Percentiles rank a stretch among this genome's conserved stretches.
Conservation (phyloP, 2,888 invertebrate species). For the Panopea generosa region DNA sequence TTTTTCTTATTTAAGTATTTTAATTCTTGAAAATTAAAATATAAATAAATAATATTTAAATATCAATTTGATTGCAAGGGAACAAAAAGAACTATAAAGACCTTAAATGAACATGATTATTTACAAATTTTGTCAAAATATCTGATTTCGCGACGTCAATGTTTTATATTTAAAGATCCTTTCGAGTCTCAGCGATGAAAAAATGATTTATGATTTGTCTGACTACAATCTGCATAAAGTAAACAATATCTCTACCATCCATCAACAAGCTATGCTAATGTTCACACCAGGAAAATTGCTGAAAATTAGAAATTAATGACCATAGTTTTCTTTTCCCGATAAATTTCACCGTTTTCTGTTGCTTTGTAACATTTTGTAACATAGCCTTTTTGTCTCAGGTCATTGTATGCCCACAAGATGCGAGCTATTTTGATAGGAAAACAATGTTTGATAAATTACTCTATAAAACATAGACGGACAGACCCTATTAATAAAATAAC, state of each 20-base stretch:
- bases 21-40: too few species aligned
- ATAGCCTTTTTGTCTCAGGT: slow-evolving; percentile 44
- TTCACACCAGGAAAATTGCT: slow-evolving; percentile 42
- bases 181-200: neutral
- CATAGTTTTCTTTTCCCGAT: slow-evolving; percentile 46
- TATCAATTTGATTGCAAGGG: too few species aligned
- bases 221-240: slow-evolving; percentile 53
- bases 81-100: too few species aligned
- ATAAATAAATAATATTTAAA: too few species aligned
- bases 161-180: too few species aligned
- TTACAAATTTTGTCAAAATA: too few species aligned
- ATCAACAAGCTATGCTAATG: slow-evolving; percentile 54
- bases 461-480: slow-evolving; percentile 61
- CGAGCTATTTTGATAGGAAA: slow-evolving; percentile 50
- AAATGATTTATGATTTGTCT: slow-evolving; percentile 34
- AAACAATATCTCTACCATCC: slow-evolving; percentile 53
- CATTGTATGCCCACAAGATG: slow-evolving; percentile 36
- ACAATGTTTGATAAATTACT: slow-evolving; percentile 67
- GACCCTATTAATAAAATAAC: slow-evolving; percentile 66
- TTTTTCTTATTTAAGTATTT: too few species aligned
- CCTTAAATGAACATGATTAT: too few species aligned
- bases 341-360: slow-evolving; percentile 42
- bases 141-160: too few species aligned
- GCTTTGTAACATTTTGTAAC: slow-evolving; percentile 40
- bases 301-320: slow-evolving; percentile 68